Conservation (phyloP, 2,797 vertebrate species). For the Antrozous pallidus region DNA sequence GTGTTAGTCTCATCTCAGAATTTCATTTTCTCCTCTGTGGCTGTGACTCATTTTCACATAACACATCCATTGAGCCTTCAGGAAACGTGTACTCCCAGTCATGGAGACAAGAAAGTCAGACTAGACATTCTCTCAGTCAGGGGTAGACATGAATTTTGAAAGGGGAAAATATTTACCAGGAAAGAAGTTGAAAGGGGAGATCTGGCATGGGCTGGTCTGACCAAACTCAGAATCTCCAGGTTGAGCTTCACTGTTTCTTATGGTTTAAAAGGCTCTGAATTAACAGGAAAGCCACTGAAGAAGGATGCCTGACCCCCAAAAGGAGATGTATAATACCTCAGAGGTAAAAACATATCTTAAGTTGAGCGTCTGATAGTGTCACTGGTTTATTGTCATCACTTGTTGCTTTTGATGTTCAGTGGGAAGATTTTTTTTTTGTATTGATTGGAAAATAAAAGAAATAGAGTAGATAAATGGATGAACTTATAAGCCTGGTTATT, state of each 20-base stretch:
- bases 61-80: neutral
- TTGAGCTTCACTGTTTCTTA: neutral
- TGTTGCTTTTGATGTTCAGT: neutral
- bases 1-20: neutral
- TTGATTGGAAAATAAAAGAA: neutral
- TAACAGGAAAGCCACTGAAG: neutral
- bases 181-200: neutral
- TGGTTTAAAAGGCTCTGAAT: neutral
- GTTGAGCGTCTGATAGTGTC: neutral
- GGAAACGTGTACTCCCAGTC: neutral
- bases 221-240: slow-evolving; percentile 3
- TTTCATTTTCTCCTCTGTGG: neutral
- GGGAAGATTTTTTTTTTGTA: neutral
- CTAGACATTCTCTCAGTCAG: neutral
- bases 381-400: neutral
- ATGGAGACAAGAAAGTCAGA: neutral
- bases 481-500: neutral
- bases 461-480: neutral
- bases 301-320: neutral
- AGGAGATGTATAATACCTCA: neutral
- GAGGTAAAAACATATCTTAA: neutral
- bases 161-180: neutral
- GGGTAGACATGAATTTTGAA: neutral
- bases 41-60: neutral
- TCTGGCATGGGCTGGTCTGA: neutral